Evolutionary conservation across 2,797 vertebrate genomes (phyloP), one percentile per base, ranked within the genome.

Genomic region (Danionella dracula): DNA sequence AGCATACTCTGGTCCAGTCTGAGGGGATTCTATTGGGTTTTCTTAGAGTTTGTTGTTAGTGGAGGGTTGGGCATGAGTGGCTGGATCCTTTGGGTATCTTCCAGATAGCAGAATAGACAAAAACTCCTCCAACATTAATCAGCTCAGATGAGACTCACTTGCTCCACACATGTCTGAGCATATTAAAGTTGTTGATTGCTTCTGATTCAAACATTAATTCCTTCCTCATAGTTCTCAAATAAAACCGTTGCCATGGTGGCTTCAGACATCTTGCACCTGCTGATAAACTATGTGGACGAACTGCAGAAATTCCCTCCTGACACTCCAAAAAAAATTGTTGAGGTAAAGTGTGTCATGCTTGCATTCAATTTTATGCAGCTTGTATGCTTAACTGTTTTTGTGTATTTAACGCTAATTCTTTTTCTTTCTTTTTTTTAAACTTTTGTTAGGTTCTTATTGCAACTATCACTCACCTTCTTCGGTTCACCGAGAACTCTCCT

Each of bases 191-290:
- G 29, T 38, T 20, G 17, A 44, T 20, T 16, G 19, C 16, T 57
- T 35, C 27, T 16, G 4, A 55, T 32, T 42, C 34, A 45, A 54
- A 12, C 2, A 19, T 10, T 42, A 35, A 13, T 62, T 34, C 78
- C 27, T 65, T 45, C 8, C 7, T 78, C 76, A n/a, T 76, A 99
- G 96, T 99, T 98, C 79, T 90, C 95, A 41, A 98, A 98, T 84
- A 99, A 98, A 90, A 92, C 84, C 0, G 97, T 99, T 8, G 95
- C 97, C 1, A 89, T 98, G 53, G 94, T 98, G 69, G 96, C 97
- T 1, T 97, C 96, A 8, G 94, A 94, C 79, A 93, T 97, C 86
- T 89, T 99, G 77, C 95, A 93, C 81, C 91, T 99, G 77, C 86
- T 99, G 68, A 92, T 97, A 82, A 93, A 92, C 81, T 93, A 95